These are phyloP conservation scores for Cheilosia impressa DNA, from an alignment of 2,888 invertebrate genomes.

Conservation along the genomic window DNA sequence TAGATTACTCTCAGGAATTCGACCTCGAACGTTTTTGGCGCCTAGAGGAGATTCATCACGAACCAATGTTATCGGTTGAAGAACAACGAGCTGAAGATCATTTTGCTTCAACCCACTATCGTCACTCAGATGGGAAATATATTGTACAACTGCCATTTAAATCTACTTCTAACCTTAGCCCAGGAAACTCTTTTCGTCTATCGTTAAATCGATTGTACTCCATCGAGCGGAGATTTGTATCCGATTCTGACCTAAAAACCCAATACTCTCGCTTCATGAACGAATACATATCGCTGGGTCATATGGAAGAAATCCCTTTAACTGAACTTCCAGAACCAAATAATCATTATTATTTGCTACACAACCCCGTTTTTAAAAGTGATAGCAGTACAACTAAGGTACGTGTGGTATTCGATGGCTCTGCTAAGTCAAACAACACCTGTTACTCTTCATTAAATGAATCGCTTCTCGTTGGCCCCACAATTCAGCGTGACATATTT, in stretches of 20 bases:
- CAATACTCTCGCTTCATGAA: slow-evolving; percentile 24
- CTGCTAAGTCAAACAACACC: slow-evolving; percentile 5
- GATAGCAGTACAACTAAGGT: slow-evolving; percentile 46
- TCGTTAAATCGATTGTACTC: slow-evolving; percentile 15
- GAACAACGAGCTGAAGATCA: no score
- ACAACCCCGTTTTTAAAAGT: slow-evolving; percentile 47
- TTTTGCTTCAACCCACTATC: slow-evolving; percentile 12
- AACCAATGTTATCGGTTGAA: no score
- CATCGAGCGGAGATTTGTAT: slow-evolving; percentile 23
- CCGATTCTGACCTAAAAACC: background rate
- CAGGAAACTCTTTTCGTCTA: background rate
- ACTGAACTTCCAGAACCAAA: slow-evolving; percentile 3
- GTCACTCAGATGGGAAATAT: slow-evolving; percentile 12
- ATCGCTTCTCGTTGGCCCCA: background rate
- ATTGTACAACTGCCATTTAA: slow-evolving; percentile 28
- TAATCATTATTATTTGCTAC: slow-evolving; percentile 37
- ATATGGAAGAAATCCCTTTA: slow-evolving; percentile 44
- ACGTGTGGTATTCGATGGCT: slow-evolving; percentile 62
- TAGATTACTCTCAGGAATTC: slow-evolving; percentile 15
- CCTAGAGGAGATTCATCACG: no score
- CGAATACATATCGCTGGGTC: slow-evolving; percentile 29
- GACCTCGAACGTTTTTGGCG: slow-evolving; percentile 6
- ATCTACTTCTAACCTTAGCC: background rate
- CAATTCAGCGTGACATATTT: background rate
- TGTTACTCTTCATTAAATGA: background rate